These are phyloP conservation scores for Sigmodon hispidus DNA, from an alignment of 2,113 vertebrate species.

Conservation along the genomic window DNA sequence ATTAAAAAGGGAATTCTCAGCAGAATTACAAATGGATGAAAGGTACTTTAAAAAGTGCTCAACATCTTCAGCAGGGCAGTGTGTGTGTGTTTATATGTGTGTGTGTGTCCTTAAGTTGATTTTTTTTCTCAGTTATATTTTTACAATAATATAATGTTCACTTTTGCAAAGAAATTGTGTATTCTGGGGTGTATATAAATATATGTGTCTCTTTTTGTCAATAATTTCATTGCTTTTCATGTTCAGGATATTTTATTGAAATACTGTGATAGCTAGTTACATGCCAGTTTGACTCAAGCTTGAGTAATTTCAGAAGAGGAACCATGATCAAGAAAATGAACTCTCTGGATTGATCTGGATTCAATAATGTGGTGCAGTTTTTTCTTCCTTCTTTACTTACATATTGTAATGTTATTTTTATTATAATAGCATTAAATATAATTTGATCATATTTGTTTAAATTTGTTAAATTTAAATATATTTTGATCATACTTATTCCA, in stretches of 20 bases:
- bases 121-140: not conserved
- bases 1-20: too few species aligned
- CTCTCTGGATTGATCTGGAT: not conserved
- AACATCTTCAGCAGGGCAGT: too few species aligned
- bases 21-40: too few species aligned
- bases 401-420: not conserved
- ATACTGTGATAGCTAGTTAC: not conserved
- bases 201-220: not conserved
- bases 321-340: not conserved
- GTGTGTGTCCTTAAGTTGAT: too few species aligned
- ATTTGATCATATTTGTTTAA: too few species aligned
- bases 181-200: not conserved
- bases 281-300: not conserved
- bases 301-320: not conserved
- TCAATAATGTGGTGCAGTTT: not conserved
- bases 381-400: not conserved
- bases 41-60: too few species aligned
- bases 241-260: not conserved
- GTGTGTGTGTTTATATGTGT: too few species aligned
- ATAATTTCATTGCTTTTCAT: not conserved
- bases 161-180: too few species aligned
- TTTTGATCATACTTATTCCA: too few species aligned
- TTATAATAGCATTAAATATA: not conserved
- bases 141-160: not conserved
- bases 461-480: not conserved